Conservation (phyloP, 2,797 vertebrate species). For the Phrynocephalus vlangalii region DNA sequence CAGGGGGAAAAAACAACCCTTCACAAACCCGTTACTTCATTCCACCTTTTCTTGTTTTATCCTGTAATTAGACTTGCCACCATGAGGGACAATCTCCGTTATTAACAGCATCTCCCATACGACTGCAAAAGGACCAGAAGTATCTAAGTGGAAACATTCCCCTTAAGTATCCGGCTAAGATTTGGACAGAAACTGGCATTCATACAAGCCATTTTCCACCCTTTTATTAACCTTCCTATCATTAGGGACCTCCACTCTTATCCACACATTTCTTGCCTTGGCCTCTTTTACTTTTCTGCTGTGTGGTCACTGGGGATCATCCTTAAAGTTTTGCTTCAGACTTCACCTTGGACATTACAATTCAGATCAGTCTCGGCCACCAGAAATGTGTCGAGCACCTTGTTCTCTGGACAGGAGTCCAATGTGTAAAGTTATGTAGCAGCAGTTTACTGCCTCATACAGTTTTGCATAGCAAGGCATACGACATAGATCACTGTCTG, state of each 20-base stretch:
- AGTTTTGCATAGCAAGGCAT: no score
- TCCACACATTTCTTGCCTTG: constrained; percentile 61
- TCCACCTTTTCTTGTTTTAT: constrained; percentile 50
- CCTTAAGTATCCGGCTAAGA: constrained; percentile 40
- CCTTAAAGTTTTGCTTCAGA: constrained; percentile 48
- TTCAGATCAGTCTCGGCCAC: constrained; percentile 17
- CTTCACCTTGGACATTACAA: constrained; percentile 37
- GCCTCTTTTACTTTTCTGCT: constrained; percentile 57
- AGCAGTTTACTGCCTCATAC: background rate
- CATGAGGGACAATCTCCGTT: constrained; percentile 70
- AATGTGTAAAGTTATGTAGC: constrained; percentile 44
- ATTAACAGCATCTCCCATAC: constrained; percentile 67
- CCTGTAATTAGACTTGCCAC: constrained; percentile 77
- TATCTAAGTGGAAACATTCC: constrained; percentile 58
- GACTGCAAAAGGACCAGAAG: constrained; percentile 65
- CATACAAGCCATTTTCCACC: constrained; percentile 47
- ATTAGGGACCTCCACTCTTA: constrained; percentile 56
- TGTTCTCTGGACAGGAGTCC: constrained; percentile 51
- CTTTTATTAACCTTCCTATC: constrained; percentile 64
- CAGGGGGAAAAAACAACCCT: constrained; percentile 42
- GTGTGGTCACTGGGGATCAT: constrained; percentile 43
- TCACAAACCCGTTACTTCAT: constrained; percentile 71
- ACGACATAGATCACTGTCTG: no score
- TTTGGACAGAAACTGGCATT: constrained; percentile 53
- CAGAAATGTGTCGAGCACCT: constrained; percentile 11